Evolutionary conservation across 2,888 invertebrate species (phyloP).

Genomic region (Drosophila anomelani): DNA sequence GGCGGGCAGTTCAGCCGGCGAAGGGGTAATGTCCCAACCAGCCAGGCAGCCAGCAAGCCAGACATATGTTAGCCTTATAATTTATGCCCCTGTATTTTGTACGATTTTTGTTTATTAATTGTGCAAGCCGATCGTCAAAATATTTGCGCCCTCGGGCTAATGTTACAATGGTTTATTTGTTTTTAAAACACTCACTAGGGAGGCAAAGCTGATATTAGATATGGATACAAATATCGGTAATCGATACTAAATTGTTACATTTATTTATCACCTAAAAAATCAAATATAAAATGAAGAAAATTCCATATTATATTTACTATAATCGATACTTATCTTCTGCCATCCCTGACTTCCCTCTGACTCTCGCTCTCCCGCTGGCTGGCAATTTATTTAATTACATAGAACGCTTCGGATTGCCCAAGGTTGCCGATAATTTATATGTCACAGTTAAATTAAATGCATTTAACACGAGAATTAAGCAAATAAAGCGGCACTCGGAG

Average conservation of each 20-base stretch:
- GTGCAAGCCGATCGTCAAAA: constrained; percentile 57
- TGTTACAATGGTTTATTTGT: constrained; percentile 35
- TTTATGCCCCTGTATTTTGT: constrained; percentile 61
- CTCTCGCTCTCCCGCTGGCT: constrained; percentile 4
- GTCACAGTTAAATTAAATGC: constrained; percentile 80
- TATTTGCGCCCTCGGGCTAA: constrained; percentile 56
- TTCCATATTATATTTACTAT: not conserved
- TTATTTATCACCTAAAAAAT: not conserved
- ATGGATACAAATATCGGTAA: not conserved
- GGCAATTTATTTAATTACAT: constrained; percentile 77
- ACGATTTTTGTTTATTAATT: constrained; percentile 73
- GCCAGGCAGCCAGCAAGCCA: constrained; percentile 32
- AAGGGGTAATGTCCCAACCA: constrained; percentile 14
- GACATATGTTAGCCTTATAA: constrained; percentile 78
- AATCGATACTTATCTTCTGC: not conserved
- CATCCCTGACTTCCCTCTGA: constrained; percentile 6
- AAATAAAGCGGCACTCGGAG: constrained; percentile 41
- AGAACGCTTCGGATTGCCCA: constrained; percentile 65
- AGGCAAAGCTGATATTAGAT: not conserved
- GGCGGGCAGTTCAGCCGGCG: constrained; percentile 63
- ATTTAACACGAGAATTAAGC: constrained; percentile 68
- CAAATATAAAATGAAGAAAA: not conserved
- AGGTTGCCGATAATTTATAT: constrained; percentile 78
- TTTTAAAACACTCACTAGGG: constrained; percentile 28
- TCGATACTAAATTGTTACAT: not conserved